Evolutionary conservation across 2,797 vertebrate species (phyloP).

Genomic region (Cryptoblepharus egeriae): DNA sequence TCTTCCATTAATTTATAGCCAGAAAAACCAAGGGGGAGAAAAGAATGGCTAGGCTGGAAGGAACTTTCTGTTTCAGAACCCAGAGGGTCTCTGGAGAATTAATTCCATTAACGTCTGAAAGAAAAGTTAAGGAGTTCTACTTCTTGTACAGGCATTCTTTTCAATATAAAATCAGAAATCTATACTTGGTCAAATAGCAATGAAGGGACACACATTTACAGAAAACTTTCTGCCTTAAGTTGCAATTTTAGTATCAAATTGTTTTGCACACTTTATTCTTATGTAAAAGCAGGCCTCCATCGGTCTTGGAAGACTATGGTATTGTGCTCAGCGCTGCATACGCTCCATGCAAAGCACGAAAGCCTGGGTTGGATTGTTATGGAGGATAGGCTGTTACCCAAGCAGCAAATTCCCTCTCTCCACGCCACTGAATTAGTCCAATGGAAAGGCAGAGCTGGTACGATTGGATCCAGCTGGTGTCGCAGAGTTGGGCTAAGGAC

Average conservation of each 20-base stretch:
- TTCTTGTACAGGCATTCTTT: background rate
- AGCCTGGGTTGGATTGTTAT: too few species aligned
- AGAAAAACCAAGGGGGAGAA: conserved; percentile 1
- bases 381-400: too few species aligned
- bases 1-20: conserved; percentile 19
- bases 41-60: background rate
- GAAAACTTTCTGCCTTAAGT: background rate
- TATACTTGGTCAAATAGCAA: background rate
- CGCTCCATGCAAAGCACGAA: too few species aligned
- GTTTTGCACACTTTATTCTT: background rate
- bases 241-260: background rate
- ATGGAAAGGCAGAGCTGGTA: too few species aligned
- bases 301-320: too few species aligned
- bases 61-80: conserved; percentile 13
- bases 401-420: too few species aligned
- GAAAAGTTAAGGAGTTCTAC: background rate
- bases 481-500: too few species aligned
- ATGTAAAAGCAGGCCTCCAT: too few species aligned
- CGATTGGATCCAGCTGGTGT: too few species aligned
- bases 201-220: background rate
- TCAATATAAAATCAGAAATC: background rate
- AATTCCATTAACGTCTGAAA: conserved; percentile 20
- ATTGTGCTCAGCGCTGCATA: too few species aligned
- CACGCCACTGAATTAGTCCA: too few species aligned
- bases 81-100: conserved; percentile 23